Conservation (phyloP, 2,113 vertebrate genomes). For the Bostrychus sinensis region DNA sequence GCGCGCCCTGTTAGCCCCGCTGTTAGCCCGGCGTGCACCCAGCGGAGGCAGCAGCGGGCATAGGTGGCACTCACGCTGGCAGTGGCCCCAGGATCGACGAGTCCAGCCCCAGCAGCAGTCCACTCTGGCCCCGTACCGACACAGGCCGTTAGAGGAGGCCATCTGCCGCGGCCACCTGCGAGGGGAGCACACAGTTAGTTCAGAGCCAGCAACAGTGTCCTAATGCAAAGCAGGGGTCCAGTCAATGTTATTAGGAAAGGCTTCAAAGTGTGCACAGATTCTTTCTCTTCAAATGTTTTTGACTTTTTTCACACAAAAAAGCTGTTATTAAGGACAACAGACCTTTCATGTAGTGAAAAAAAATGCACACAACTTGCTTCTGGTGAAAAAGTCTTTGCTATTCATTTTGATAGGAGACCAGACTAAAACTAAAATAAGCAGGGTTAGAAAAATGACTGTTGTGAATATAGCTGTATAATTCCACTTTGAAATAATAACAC, state of each 20-base stretch:
- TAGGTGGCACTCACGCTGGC: slow-evolving; percentile 91
- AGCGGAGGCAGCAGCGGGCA: slow-evolving; percentile 52
- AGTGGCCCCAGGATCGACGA: slow-evolving; percentile 90
- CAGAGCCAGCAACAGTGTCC: slow-evolving; percentile 43
- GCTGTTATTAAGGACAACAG: no score
- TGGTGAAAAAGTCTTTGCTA: no score
- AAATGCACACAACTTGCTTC: no score
- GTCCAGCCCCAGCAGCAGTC: slow-evolving; percentile 99
- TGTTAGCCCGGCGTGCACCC: slow-evolving; percentile 68
- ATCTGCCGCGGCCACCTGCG: slow-evolving; percentile 94
- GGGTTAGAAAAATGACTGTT: no score
- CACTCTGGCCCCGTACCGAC: slow-evolving; percentile 89
- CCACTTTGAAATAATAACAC: no score
- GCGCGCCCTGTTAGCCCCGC: slow-evolving; percentile 52
- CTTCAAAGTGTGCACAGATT: slow-evolving; percentile 12
- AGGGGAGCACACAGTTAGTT: slow-evolving; percentile 57
- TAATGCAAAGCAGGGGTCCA: slow-evolving; percentile 35
- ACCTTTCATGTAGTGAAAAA: no score
- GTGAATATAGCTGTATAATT: no score
- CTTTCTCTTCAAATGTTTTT: not conserved
- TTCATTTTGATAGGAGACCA: no score
- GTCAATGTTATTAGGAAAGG: slow-evolving; percentile 21
- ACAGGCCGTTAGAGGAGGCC: slow-evolving; percentile 86
- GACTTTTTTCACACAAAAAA: not conserved
- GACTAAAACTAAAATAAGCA: no score